phyloP scores from a whole-genome alignment of 2,113 vertebrate genomes.

The Ardeotis arabs region DNA sequence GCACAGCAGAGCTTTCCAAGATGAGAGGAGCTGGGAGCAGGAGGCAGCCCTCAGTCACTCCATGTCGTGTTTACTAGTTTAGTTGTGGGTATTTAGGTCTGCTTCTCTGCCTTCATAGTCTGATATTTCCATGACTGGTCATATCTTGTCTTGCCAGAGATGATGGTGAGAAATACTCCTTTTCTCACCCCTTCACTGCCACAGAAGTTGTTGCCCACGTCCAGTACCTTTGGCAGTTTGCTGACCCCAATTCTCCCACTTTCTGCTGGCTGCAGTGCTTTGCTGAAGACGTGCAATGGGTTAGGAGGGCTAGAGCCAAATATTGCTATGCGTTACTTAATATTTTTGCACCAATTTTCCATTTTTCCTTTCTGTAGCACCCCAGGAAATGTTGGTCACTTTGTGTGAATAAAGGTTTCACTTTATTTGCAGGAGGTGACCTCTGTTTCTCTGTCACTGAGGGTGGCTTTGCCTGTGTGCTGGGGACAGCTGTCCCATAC shows the following conservation, averaged over 20 bases:
- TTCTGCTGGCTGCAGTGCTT: background rate
- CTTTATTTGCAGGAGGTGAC: background rate
- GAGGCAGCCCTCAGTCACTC: background rate
- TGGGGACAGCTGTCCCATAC: background rate
- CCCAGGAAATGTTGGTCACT: background rate
- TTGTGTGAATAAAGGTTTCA: background rate
- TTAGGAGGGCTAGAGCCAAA: background rate
- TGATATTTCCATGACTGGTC: background rate
- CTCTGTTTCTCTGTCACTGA: background rate
- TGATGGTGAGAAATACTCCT: background rate
- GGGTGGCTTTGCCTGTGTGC: background rate
- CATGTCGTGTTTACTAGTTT: background rate
- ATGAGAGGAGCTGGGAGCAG: background rate
- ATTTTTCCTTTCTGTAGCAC: background rate
- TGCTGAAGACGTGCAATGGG: background rate
- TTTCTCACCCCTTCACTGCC: background rate
- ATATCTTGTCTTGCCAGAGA: background rate
- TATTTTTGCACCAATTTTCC: background rate
- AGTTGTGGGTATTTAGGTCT: background rate
- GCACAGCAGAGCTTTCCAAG: background rate
- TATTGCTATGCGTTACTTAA: background rate
- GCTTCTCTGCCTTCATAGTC: background rate
- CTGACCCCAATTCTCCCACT: background rate
- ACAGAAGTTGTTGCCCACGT: background rate
- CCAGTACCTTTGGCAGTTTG: background rate